Percentiles rank a stretch among this genome's conserved stretches.
Evolutionary conservation across 2,113 vertebrate species (phyloP).

Genomic region (Myrmophylax atrothorax): DNA sequence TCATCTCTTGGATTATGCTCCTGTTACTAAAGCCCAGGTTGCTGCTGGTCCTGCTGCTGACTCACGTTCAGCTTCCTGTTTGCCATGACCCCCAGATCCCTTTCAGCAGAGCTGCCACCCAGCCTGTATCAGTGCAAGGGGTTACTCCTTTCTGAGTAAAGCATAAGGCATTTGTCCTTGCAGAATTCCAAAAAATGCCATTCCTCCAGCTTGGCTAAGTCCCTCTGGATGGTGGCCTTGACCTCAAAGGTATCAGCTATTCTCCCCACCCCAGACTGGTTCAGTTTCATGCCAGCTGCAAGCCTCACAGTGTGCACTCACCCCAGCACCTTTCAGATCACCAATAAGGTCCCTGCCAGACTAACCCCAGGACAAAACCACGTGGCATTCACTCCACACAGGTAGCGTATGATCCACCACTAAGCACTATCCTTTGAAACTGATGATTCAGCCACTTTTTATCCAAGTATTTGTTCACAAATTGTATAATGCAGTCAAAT

Average conservation of each 20-base stretch:
- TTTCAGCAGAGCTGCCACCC: neutral
- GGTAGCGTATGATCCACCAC: neutral
- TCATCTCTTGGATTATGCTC: neutral
- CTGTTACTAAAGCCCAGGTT: neutral
- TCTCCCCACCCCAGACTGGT: neutral
- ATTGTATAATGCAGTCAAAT: neutral
- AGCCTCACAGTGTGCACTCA: neutral
- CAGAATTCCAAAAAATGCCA: neutral
- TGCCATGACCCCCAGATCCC: neutral
- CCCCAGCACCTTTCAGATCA: neutral
- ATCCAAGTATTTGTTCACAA: neutral
- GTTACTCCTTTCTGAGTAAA: neutral
- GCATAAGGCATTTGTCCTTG: neutral
- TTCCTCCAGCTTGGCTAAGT: neutral
- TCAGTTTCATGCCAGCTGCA: neutral
- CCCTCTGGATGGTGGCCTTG: neutral
- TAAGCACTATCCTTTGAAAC: neutral
- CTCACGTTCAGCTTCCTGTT: neutral
- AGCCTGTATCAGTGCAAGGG: neutral
- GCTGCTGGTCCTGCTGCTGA: neutral
- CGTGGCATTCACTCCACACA: neutral
- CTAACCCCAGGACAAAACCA: neutral
- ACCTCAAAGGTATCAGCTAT: neutral
- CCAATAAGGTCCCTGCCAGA: neutral
- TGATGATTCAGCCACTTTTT: neutral